Conservation (phyloP, 2,113 vertebrate genomes). For the Sinocyclocheilus maitianheensis region DNA sequence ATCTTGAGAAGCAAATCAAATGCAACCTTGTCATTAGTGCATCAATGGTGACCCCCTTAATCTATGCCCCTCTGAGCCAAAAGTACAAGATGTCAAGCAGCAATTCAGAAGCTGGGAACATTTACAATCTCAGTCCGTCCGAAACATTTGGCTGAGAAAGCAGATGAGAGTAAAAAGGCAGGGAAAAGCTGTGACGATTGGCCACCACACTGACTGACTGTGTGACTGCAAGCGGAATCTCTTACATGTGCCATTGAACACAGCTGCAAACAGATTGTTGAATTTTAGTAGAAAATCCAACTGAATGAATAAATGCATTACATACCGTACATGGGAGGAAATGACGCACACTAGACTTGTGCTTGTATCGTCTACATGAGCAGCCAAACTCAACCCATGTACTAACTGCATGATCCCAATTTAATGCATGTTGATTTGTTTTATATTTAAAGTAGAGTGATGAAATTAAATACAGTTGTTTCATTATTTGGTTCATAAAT, state of each 20-base stretch:
- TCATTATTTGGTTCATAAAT: too few relatives aligned
- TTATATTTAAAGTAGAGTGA: too few relatives aligned
- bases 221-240: background rate
- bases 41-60: slow-evolving; percentile 8
- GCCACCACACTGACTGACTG: background rate
- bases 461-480: too few relatives aligned
- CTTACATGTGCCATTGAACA: background rate
- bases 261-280: slow-evolving; percentile 3
- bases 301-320: background rate
- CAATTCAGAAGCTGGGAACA: slow-evolving; percentile 13
- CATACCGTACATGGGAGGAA: background rate
- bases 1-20: slow-evolving; percentile 14
- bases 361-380: background rate
- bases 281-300: background rate
- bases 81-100: slow-evolving; percentile 36
- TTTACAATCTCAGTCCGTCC: background rate
- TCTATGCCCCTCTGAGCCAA: slow-evolving; percentile 10
- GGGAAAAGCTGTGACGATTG: background rate
- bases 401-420: background rate
- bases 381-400: background rate
- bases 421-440: too few relatives aligned
- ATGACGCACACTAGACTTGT: background rate
- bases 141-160: background rate
- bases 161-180: background rate
- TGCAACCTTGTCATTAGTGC: slow-evolving; percentile 25